Evolutionary conservation across 2,888 invertebrate species (phyloP).

Genomic region (Dolichopus griseipennis): DNA sequence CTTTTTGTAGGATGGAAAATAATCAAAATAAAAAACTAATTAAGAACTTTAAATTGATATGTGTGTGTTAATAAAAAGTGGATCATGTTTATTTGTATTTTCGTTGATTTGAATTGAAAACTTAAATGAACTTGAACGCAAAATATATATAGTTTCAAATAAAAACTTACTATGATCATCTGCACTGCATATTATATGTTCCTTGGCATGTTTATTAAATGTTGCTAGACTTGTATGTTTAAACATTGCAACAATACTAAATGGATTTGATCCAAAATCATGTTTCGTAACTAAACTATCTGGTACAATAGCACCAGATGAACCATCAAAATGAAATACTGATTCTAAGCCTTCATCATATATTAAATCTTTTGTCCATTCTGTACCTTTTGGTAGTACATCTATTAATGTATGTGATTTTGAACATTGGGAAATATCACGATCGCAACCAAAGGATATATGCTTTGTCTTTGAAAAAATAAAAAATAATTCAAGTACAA

Average conservation of each 20-base stretch:
- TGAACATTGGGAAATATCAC: constrained; percentile 52
- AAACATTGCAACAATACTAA: constrained; percentile 92
- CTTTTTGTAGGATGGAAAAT: constrained; percentile 49
- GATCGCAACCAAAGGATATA: constrained; percentile 92
- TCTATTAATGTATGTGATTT: constrained; percentile 30
- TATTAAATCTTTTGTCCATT: constrained; percentile 74
- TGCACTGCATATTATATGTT: constrained; percentile 92
- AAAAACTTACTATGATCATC: constrained; percentile 85
- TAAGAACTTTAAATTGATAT: neutral
- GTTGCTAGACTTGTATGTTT: constrained; percentile 73
- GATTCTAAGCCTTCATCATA: constrained; percentile 84
- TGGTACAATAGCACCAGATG: constrained; percentile 79
- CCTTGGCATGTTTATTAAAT: constrained; percentile 84
- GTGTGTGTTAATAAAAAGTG: neutral
- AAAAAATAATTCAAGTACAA: constrained; percentile 7
- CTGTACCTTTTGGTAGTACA: constrained; percentile 49
- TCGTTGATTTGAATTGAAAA: too few species aligned
- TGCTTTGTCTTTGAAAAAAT: constrained; percentile 48
- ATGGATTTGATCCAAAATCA: constrained; percentile 60
- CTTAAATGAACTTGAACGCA: too few species aligned
- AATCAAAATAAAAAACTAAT: constrained; percentile 14
- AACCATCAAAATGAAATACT: constrained; percentile 94
- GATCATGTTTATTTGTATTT: too few species aligned
- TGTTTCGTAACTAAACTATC: constrained; percentile 61
- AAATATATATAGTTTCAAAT: too few species aligned